phyloP scores from a whole-genome alignment of 2,113 vertebrate species.

The Chelonoidis abingdonii region DNA sequence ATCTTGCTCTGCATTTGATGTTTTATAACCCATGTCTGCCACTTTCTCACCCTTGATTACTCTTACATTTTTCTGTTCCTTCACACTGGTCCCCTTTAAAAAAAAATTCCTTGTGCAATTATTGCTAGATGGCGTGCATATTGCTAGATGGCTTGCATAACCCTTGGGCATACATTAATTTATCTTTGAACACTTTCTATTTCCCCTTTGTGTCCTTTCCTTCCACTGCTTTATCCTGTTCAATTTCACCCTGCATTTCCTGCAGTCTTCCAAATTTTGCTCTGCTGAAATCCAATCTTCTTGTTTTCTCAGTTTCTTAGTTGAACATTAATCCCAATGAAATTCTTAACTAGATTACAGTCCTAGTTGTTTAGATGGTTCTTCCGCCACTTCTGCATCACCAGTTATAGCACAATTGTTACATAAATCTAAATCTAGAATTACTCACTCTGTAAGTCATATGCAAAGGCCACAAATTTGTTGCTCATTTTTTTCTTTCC shows the following conservation, averaged over 20 bases:
- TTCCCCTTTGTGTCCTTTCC: conserved; percentile 63
- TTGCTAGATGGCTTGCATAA: conserved; percentile 37
- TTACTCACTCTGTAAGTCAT: background rate
- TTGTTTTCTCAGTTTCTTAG: conserved; percentile 18
- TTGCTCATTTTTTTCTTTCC: background rate
- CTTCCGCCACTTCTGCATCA: background rate
- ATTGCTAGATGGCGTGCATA: conserved; percentile 37
- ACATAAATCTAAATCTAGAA: background rate
- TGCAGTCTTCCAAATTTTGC: conserved; percentile 12
- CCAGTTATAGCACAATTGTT: background rate
- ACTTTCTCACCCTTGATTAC: conserved; percentile 66
- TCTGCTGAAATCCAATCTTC: conserved; percentile 43
- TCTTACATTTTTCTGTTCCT: conserved; percentile 56
- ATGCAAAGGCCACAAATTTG: background rate
- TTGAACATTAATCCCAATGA: conserved; percentile 61
- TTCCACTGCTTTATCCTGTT: conserved; percentile 44
- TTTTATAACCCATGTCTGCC: conserved; percentile 58
- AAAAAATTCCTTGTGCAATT: conserved; percentile 58
- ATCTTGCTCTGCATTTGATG: conserved; percentile 53
- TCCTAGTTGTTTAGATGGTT: background rate
- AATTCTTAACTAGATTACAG: background rate
- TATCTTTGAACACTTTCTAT: conserved; percentile 67
- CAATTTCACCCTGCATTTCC: conserved; percentile 60
- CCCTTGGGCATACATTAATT: conserved; percentile 67
- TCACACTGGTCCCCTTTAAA: conserved; percentile 44